These are phyloP conservation scores for Luperina nickerlii DNA, from an alignment of 2,888 invertebrate genomes.

Conservation along the genomic window DNA sequence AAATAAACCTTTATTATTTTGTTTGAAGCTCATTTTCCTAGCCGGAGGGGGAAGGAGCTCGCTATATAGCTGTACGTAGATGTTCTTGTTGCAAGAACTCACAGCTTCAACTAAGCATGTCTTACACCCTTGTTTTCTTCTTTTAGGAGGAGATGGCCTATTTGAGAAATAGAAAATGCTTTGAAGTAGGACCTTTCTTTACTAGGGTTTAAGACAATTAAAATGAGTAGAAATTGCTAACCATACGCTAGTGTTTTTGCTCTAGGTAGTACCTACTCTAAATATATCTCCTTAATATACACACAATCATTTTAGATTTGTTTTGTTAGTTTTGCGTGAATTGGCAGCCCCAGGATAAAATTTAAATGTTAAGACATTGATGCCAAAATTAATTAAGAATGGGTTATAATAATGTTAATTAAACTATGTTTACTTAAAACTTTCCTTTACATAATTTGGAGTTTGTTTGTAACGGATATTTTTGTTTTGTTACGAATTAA, in stretches of 20 bases:
- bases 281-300: background rate
- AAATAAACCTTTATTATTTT: constrained; percentile 72
- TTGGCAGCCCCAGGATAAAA: constrained; percentile 39
- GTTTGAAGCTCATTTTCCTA: constrained; percentile 69
- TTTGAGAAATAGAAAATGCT: background rate
- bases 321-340: constrained; percentile 27
- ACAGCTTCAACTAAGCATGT: constrained; percentile 5
- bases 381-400: background rate
- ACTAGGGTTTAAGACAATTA: background rate
- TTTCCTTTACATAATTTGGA: background rate
- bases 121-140: constrained; percentile 14
- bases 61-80: constrained; percentile 31
- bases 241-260: background rate
- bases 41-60: constrained; percentile 48
- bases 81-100: constrained; percentile 17
- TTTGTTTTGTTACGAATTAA: background rate
- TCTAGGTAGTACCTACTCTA: background rate
- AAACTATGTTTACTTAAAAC: constrained; percentile 10
- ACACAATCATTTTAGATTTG: constrained; percentile 25
- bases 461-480: background rate
- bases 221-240: background rate
- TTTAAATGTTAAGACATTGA: constrained; percentile 7
- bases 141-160: background rate
- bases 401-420: constrained; percentile 25
- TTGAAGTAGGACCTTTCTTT: background rate